These are phyloP conservation scores for Dilophus febrilis DNA, from an alignment of 2,888 invertebrate species.

Conservation along the genomic window DNA sequence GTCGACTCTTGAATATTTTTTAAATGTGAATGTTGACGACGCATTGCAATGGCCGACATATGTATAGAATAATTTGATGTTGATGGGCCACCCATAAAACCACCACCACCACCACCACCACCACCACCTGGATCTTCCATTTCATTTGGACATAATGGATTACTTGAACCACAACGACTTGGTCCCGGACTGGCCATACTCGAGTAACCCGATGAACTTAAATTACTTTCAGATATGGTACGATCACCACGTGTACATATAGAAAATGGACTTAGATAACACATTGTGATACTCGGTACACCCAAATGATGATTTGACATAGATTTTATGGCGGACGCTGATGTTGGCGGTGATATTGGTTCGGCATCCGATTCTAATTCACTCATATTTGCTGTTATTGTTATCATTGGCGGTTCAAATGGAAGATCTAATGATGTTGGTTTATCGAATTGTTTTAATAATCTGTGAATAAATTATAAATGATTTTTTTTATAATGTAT, in stretches of 20 bases:
- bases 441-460: conserved; percentile 44
- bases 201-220: conserved; percentile 70
- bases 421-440: conserved; percentile 42
- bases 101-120: conserved; percentile 6
- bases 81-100: conserved; percentile 9
- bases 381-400: conserved; percentile 57
- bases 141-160: conserved; percentile 58
- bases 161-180: conserved; percentile 64
- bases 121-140: conserved; percentile 23
- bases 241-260: conserved; percentile 54
- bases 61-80: not conserved
- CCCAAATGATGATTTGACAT: conserved; percentile 21
- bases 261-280: conserved; percentile 61
- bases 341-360: conserved; percentile 36
- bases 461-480: conserved; percentile 24
- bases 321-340: conserved; percentile 31
- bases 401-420: conserved; percentile 48
- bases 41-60: too few species aligned
- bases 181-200: conserved; percentile 75
- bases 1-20: too few species aligned
- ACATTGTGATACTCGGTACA: conserved; percentile 35
- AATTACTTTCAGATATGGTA: conserved; percentile 65
- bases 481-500: not conserved
- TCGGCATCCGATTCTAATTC: conserved; percentile 59
- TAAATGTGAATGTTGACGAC: too few species aligned